These are phyloP conservation scores for Vireo altiloquus DNA, from an alignment of 2,113 vertebrate genomes.

Conservation along the genomic window DNA sequence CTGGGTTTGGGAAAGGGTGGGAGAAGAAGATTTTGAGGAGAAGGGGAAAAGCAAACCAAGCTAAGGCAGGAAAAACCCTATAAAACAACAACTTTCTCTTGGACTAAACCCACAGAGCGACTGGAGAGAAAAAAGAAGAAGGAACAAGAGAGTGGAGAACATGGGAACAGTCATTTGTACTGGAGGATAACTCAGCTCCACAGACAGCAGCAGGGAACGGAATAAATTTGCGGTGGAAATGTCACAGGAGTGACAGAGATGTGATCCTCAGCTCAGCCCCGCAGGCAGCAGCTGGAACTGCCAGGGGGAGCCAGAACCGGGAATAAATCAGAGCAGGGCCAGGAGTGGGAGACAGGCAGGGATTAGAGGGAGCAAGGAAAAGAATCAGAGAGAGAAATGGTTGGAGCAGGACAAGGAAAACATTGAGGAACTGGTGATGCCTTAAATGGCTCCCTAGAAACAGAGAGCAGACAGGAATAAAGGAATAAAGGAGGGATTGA, in stretches of 20 bases:
- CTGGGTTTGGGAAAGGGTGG: neutral
- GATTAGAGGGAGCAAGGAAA: neutral
- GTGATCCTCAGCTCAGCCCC: neutral
- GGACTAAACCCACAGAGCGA: neutral
- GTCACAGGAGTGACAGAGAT: neutral
- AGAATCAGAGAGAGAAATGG: neutral
- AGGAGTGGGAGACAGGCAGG: neutral
- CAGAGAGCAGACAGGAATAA: no score
- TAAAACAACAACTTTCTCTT: neutral
- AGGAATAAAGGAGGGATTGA: no score
- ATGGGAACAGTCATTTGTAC: neutral
- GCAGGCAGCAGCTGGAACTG: slow-evolving; percentile 16
- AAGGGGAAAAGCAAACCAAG: neutral
- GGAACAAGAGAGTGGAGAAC: neutral
- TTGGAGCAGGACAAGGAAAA: neutral
- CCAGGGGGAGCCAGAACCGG: neutral
- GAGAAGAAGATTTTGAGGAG: neutral
- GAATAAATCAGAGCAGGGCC: neutral
- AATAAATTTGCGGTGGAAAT: neutral
- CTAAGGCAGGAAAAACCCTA: neutral
- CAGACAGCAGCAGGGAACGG: neutral
- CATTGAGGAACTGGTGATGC: no score
- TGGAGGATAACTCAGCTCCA: neutral
- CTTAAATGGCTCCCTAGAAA: no score
- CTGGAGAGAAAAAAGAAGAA: neutral